A percentile compares a stretch with the other conserved stretches of the same genome.
Evolutionary conservation across 2,113 vertebrate species (phyloP).

Genomic region (Narcine bancroftii): DNA sequence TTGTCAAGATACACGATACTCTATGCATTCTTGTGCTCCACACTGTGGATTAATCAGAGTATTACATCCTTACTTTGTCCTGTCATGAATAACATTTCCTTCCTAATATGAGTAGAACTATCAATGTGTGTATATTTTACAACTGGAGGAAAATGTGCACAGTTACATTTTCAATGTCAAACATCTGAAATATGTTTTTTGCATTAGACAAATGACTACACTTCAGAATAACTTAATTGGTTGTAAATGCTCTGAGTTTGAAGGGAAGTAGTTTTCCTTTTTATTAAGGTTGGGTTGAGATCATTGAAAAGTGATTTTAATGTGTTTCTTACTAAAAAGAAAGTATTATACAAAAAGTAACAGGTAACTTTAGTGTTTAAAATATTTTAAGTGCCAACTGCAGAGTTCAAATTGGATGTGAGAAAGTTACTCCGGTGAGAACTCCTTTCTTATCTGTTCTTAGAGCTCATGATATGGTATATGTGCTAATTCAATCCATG

Average conservation of each 20-base stretch:
- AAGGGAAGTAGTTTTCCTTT: neutral
- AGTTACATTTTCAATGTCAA: neutral
- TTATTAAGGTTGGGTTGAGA: neutral
- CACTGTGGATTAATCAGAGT: slow-evolving; percentile 4
- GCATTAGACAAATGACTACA: neutral
- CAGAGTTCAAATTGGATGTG: neutral
- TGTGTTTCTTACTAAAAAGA: neutral
- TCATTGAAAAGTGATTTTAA: neutral
- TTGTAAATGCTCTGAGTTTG: neutral
- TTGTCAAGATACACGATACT: neutral
- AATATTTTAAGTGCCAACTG: neutral
- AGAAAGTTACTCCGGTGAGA: neutral
- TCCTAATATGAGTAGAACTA: neutral
- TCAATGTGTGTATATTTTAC: neutral
- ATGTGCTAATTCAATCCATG: neutral
- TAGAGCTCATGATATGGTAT: no score
- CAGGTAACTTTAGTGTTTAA: neutral
- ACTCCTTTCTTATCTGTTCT: neutral
- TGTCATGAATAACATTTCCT: neutral
- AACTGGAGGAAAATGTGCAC: neutral
- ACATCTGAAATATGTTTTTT: neutral
- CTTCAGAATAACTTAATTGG: neutral
- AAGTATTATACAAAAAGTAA: neutral
- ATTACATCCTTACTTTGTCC: neutral
- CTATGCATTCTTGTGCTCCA: neutral